Evolutionary conservation across 2,113 vertebrate species (phyloP), one percentile per base, ranked within the genome.

Genomic region (Dipodomys ordii): DNA sequence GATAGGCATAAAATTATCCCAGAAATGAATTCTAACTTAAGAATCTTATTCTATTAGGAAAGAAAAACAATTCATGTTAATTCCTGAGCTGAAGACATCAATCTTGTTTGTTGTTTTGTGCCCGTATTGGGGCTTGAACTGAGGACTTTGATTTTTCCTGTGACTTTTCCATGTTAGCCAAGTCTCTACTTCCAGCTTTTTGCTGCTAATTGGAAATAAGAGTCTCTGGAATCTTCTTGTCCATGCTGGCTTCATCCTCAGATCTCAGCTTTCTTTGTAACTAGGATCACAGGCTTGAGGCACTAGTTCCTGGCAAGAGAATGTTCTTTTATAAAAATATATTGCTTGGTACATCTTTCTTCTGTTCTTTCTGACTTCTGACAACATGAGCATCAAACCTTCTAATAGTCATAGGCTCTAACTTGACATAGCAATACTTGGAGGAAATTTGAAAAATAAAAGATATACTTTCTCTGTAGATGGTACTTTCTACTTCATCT

Each of bases 21-120:
- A 64, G 60, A 92, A 82, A 78, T 53, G 19, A 87, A 91, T 22
- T 49, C 25, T 18, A 28, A 44, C 80, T 84, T 82, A 82, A 90
- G 22, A 57, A 44, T 67, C 35, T 74, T 65, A 4, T 11, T 62
- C 35, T 49, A 20, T 62, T 60, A 27, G 27, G 20, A 16, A 64
- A 92, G 30, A 94, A 92, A 73, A 87, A 89, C 18, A 53, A 79
- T 77, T 53, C 30, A 73, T 13, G 32, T 65, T 83, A 65, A 81
- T 81, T 73, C 73, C 23, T 74, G 11, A 65, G 57, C 67, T 23
- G 6, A 80, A 92, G 64, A 28, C 25, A 67, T 65, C 32, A 16
- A 18, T 13, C 53, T 49, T 49, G 49, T 49, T 49, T 49, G 12
- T 49, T 49, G 49, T 49, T 2, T 49, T 49, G 49, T 49, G 49